These are phyloP conservation scores for Stegostoma tigrinum DNA, from an alignment of 2,113 vertebrate species.

Conservation along the genomic window DNA sequence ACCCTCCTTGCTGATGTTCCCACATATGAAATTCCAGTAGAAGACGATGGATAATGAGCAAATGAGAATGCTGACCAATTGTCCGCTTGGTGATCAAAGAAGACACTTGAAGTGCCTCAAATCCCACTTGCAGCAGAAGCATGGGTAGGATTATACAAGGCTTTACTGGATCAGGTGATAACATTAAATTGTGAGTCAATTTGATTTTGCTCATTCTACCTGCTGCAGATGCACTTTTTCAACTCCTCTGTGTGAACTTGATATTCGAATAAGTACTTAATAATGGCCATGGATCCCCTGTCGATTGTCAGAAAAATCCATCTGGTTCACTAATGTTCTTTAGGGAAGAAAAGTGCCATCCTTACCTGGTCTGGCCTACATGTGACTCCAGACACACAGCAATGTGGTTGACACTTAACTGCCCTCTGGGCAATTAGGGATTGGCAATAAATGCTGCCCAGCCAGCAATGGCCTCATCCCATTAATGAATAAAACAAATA, in stretches of 20 bases:
- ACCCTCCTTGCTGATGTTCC: neutral
- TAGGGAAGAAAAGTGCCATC: no score
- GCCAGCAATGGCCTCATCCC: no score
- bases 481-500: no score
- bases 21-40: neutral
- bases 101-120: neutral
- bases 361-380: no score
- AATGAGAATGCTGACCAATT: neutral
- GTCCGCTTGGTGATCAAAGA: neutral
- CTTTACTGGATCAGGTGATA: neutral
- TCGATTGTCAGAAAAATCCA: no score
- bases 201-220: neutral
- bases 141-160: neutral
- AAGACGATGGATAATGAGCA: neutral
- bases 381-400: no score
- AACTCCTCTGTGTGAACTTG: neutral
- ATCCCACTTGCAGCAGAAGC: neutral
- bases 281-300: no score
- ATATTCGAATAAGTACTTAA: neutral
- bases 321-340: no score
- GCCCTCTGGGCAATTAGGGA: no score
- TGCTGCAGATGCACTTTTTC: neutral
- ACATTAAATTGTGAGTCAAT: neutral
- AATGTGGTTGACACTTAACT: no score
- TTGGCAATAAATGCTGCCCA: no score